phyloP scores from a whole-genome alignment of 1,140 invertebrate genomes.

The Triops longicaudatus region DNA sequence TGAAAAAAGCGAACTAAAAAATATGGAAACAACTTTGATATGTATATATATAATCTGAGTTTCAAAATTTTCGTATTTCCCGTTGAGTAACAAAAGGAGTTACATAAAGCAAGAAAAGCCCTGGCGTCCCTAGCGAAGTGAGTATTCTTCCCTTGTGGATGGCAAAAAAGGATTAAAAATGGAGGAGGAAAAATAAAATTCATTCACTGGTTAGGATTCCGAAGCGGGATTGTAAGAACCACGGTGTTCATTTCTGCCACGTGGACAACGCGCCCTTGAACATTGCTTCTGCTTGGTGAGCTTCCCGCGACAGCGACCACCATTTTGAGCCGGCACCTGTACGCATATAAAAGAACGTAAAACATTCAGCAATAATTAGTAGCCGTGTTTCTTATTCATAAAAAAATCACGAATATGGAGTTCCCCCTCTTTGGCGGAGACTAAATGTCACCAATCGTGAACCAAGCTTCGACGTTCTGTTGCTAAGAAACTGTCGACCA shows the following conservation, averaged over 20 bases:
- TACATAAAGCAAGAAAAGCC: not conserved
- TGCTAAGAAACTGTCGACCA: no score
- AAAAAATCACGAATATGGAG: no score
- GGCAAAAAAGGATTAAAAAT: no score
- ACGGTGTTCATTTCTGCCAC: not conserved
- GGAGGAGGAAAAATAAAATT: no score
- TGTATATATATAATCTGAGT: not conserved
- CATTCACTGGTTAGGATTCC: no score
- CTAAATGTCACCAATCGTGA: no score
- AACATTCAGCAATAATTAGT: no score
- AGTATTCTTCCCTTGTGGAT: not conserved
- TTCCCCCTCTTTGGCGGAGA: no score
- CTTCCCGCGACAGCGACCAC: slow-evolving; percentile 56
- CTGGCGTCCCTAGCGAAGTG: not conserved
- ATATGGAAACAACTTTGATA: not conserved
- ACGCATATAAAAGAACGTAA: no score
- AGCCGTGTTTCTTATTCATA: no score
- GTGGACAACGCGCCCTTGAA: slow-evolving; percentile 31
- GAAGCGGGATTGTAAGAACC: not conserved
- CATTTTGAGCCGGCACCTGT: slow-evolving; percentile 52
- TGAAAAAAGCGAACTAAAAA: not conserved
- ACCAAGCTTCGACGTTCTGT: no score
- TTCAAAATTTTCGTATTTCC: not conserved
- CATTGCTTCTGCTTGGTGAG: slow-evolving; percentile 42
- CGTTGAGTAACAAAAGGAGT: not conserved